Evolutionary conservation across 1,140 invertebrate genomes (phyloP).

Genomic region (Tetramorium simillimum): DNA sequence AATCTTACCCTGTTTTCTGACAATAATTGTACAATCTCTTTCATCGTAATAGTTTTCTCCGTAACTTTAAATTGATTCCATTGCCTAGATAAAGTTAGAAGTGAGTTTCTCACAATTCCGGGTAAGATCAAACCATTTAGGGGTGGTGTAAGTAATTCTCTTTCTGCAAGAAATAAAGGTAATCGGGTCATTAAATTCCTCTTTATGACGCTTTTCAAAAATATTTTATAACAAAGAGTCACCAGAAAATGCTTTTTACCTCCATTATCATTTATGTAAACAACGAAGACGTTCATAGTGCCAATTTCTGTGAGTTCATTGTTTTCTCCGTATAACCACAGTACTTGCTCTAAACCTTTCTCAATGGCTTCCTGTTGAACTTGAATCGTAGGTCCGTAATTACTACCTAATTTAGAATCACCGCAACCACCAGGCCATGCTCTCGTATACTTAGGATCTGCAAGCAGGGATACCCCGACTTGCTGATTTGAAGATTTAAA

Average conservation of each 20-base stretch:
- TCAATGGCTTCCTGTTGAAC: conserved; percentile 92
- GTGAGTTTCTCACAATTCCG: conserved; percentile 95
- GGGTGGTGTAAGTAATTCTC: conserved; percentile 97
- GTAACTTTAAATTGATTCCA: conserved; percentile 96
- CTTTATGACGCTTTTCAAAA: background rate
- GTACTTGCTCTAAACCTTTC: conserved; percentile 96
- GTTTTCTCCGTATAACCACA: conserved; percentile 98
- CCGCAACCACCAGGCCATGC: conserved; percentile 99
- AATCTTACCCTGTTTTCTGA: conserved; percentile 93
- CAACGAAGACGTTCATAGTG: conserved; percentile 99
- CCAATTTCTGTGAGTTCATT: conserved; percentile 98
- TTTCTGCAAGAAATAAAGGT: conserved; percentile 87
- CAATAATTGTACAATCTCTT: conserved; percentile 90
- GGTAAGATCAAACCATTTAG: conserved; percentile 96
- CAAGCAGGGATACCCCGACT: conserved; percentile 88
- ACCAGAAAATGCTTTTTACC: conserved; percentile 87
- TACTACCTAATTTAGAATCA: conserved; percentile 97
- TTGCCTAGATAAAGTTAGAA: conserved; percentile 92
- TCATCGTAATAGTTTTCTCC: conserved; percentile 95
- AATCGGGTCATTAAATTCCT: conserved; percentile 14
- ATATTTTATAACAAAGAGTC: background rate
- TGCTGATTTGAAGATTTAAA: conserved; percentile 89
- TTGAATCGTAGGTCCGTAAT: conserved; percentile 95
- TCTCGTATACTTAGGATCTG: conserved; percentile 92
- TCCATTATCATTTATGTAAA: conserved; percentile 95